Evolutionary conservation across 1,140 invertebrate species (phyloP).

Genomic region (Euglossa dilemma): DNA sequence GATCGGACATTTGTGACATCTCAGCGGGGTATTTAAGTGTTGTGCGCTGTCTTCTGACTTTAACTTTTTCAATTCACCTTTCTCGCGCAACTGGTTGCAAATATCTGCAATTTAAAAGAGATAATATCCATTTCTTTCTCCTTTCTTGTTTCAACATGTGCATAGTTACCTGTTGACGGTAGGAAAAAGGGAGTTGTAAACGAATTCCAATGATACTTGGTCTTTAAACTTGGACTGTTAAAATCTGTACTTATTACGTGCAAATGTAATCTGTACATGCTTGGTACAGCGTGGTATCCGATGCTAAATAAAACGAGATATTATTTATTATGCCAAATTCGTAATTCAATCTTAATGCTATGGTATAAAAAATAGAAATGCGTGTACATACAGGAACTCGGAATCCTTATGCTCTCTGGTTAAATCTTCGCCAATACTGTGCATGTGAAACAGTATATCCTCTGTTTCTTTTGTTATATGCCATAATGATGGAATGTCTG

Average conservation of each 20-base stretch:
- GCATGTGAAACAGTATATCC: conserved; percentile 88
- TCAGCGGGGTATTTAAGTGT: conserved; percentile 84
- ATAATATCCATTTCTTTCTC: background rate
- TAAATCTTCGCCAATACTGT: conserved; percentile 84
- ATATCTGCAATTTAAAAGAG: conserved; percentile 83
- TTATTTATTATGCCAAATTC: background rate
- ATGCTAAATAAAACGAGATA: conserved; percentile 78
- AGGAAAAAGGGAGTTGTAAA: conserved; percentile 93
- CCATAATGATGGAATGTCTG: conserved; percentile 88
- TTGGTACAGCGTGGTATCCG: conserved; percentile 93
- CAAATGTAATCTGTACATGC: conserved; percentile 92
- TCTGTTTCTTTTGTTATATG: conserved; percentile 86
- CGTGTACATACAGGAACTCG: conserved; percentile 78
- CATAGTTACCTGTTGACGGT: conserved; percentile 85
- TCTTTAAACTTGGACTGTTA: conserved; percentile 90
- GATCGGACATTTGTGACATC: conserved; percentile 89
- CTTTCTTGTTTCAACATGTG: background rate
- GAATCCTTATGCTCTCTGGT: conserved; percentile 77
- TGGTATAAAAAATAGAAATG: background rate
- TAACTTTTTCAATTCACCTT: conserved; percentile 84
- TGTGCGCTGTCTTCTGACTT: conserved; percentile 82
- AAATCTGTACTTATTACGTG: conserved; percentile 96
- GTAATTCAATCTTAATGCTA: background rate
- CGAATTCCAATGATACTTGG: conserved; percentile 95
- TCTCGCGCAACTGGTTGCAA: conserved; percentile 84